A percentile compares a stretch with the other conserved stretches of the same genome.
phyloP scores from a whole-genome alignment of 2,888 invertebrate species.

The Lampropteryx suffumata region DNA sequence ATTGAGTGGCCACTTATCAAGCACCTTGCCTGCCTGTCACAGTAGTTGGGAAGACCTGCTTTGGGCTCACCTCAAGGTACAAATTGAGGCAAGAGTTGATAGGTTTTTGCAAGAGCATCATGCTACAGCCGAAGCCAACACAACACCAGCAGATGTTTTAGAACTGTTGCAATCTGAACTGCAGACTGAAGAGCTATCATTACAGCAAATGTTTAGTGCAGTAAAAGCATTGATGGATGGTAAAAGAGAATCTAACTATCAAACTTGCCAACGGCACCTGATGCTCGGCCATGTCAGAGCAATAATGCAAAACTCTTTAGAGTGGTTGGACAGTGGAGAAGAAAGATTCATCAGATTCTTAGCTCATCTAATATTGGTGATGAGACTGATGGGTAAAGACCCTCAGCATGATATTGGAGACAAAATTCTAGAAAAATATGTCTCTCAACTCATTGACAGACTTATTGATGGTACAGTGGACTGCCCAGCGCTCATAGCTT shows the following conservation, averaged over 20 bases:
- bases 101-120: constrained; percentile 77
- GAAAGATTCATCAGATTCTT: constrained; percentile 88
- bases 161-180: constrained; percentile 68
- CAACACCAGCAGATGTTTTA: constrained; percentile 65
- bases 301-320: constrained; percentile 87
- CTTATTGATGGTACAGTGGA: constrained; percentile 78
- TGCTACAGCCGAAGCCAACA: constrained; percentile 70
- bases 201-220: constrained; percentile 70
- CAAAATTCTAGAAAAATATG: constrained; percentile 89
- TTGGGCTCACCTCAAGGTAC: constrained; percentile 93
- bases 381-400: constrained; percentile 90
- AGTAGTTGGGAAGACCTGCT: constrained; percentile 94
- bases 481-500: constrained; percentile 91
- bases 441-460: constrained; percentile 86
- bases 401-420: constrained; percentile 88
- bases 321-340: constrained; percentile 83
- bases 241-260: constrained; percentile 86
- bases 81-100: constrained; percentile 94
- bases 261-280: constrained; percentile 91
- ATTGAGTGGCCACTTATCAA: constrained; percentile 91
- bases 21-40: constrained; percentile 88
- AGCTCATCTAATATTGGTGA: constrained; percentile 92
- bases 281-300: constrained; percentile 91
- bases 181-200: constrained; percentile 61
- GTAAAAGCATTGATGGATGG: constrained; percentile 74